Evolutionary conservation across 2,797 vertebrate genomes (phyloP).

Genomic region (Dipus sagitta): DNA sequence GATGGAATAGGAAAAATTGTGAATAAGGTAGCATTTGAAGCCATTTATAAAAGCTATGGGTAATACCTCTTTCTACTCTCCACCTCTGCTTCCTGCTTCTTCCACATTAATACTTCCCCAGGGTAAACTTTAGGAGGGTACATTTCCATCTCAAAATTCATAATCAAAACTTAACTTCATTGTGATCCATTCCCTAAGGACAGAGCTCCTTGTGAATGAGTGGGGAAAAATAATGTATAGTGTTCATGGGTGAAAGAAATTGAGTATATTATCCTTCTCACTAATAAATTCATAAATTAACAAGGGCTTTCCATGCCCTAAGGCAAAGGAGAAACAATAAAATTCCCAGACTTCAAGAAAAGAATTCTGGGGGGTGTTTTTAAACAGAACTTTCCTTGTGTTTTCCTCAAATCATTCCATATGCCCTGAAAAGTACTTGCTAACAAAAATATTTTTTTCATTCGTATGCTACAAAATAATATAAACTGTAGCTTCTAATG

Average conservation of each 20-base stretch:
- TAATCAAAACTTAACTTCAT: background rate
- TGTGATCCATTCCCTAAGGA: conserved; percentile 33
- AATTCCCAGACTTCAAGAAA: conserved; percentile 33
- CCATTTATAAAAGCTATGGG: background rate
- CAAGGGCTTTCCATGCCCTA: conserved; percentile 23
- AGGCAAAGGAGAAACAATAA: conserved; percentile 36
- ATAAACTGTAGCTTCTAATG: conserved; percentile 35
- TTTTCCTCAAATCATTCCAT: conserved; percentile 31
- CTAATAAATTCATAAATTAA: conserved; percentile 38
- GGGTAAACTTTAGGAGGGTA: background rate
- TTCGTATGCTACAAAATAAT: conserved; percentile 7
- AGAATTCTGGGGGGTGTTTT: conserved; percentile 19
- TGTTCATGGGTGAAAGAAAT: background rate
- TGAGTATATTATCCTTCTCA: conserved; percentile 35
- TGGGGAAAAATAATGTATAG: conserved; percentile 27
- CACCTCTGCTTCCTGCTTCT: background rate
- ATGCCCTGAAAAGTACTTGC: conserved; percentile 39
- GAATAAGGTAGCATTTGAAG: background rate
- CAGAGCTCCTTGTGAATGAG: background rate
- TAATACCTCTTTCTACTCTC: background rate
- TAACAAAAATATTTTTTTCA: conserved; percentile 29
- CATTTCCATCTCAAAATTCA: conserved; percentile 9
- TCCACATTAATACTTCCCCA: conserved; percentile 42
- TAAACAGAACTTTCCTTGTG: background rate
- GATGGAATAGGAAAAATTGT: conserved; percentile 29